Evolutionary conservation across 2,888 invertebrate genomes (phyloP).

Genomic region (Hymenopus coronatus): DNA sequence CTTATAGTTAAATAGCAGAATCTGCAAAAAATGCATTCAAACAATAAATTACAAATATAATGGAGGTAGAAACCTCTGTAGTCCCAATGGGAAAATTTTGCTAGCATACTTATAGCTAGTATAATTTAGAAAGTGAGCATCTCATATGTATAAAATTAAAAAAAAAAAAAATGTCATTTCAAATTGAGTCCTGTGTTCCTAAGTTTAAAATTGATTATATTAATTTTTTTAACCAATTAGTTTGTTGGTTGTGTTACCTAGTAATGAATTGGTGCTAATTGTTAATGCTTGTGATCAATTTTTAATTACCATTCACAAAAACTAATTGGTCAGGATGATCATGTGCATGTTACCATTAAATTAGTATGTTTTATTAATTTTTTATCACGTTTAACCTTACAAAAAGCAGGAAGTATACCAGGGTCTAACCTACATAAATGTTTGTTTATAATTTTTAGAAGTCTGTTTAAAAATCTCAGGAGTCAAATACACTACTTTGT

Average conservation of each 20-base stretch:
- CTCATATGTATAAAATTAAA: background rate
- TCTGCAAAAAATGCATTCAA: no score
- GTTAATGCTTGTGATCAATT: background rate
- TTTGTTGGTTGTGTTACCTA: background rate
- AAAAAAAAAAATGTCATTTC: background rate
- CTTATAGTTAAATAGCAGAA: no score
- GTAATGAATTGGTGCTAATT: background rate
- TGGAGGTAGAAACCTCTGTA: no score
- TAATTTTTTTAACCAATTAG: background rate
- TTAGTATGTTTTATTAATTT: background rate
- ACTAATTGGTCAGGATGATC: background rate
- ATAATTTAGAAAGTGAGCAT: background rate
- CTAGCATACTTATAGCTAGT: background rate
- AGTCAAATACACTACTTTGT: background rate
- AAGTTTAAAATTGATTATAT: background rate
- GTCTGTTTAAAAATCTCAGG: background rate
- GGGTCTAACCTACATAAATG: background rate
- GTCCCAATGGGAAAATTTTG: no score
- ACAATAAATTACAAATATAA: no score
- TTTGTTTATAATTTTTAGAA: background rate
- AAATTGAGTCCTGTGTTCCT: background rate
- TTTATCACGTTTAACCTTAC: background rate
- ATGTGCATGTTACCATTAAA: background rate
- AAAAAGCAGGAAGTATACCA: background rate
- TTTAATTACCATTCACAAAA: background rate